Evolutionary conservation across 2,113 vertebrate genomes (phyloP).

Genomic region (Petrocephalus zakoni): DNA sequence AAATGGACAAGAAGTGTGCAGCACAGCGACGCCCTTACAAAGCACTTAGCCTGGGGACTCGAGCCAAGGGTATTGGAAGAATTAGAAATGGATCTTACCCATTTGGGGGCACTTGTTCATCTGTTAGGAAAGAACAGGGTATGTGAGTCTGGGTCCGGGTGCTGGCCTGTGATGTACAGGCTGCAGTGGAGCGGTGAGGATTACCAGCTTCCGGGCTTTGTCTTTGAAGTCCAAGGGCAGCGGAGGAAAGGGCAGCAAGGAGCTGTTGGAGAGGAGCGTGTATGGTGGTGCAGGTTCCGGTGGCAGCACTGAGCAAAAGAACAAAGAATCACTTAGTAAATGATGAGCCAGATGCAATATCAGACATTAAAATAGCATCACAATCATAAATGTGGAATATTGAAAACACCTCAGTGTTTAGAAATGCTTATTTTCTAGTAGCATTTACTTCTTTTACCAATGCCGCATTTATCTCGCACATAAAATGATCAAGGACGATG

Average conservation of each 20-base stretch:
- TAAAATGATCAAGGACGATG: neutral
- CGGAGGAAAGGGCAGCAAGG: neutral
- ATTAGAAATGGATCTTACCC: neutral
- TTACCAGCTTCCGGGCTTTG: constrained; percentile 1
- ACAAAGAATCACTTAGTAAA: neutral
- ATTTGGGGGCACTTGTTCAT: neutral
- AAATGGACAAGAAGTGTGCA: neutral
- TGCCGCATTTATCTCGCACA: neutral
- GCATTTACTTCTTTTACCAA: neutral
- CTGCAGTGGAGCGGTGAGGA: constrained; percentile 27
- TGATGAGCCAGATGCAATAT: neutral
- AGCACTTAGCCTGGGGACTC: neutral
- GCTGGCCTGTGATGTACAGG: neutral
- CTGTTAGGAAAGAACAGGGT: neutral
- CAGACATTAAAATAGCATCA: neutral
- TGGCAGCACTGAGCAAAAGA: neutral
- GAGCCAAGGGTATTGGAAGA: neutral
- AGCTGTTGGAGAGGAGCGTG: neutral
- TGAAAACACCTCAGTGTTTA: neutral
- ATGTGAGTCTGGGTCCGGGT: neutral
- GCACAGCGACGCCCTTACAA: neutral
- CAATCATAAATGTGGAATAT: neutral
- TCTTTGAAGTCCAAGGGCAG: neutral
- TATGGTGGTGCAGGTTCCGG: neutral
- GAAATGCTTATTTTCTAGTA: neutral